These are phyloP conservation scores for Hetaerina titia DNA, from an alignment of 2,888 invertebrate species.

Conservation along the genomic window DNA sequence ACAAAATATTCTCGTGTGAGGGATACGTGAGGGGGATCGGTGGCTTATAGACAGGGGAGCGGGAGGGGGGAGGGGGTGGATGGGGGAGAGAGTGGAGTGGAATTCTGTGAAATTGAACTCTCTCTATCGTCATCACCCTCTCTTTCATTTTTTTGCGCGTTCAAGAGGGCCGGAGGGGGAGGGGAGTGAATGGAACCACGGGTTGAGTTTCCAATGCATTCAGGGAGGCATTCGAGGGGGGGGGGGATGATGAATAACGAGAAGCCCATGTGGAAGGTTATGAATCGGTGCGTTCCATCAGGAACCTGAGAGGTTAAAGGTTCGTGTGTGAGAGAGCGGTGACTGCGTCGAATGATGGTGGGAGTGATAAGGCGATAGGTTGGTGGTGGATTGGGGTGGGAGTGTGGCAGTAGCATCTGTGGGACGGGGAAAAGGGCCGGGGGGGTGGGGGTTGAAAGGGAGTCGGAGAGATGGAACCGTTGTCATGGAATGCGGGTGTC, in stretches of 20 bases:
- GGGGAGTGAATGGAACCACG: not conserved
- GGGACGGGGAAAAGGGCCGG: not conserved
- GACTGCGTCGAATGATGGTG: too few species aligned
- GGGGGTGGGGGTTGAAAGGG: not conserved
- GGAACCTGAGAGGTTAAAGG: not conserved
- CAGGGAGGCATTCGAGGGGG: not conserved
- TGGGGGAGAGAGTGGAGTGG: too few species aligned
- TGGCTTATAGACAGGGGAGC: not conserved
- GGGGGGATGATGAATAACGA: not conserved
- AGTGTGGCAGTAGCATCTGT: not conserved
- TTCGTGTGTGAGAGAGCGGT: too few species aligned
- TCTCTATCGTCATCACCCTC: not conserved
- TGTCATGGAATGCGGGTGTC: too few species aligned
- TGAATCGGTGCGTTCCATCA: not conserved
- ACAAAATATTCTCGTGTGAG: not conserved
- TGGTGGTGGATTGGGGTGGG: too few species aligned
- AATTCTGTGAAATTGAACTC: not conserved
- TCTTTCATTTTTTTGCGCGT: not conserved
- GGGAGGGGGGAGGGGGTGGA: not conserved
- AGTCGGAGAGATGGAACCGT: too few species aligned
- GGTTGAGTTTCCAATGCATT: not conserved
- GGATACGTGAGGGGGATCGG: not conserved
- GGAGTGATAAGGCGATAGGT: too few species aligned
- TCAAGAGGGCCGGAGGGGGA: too few species aligned
- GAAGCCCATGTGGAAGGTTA: constrained; percentile 4